Evolutionary conservation across 2,113 vertebrate species (phyloP).

Genomic region (Aphelocoma coerulescens): DNA sequence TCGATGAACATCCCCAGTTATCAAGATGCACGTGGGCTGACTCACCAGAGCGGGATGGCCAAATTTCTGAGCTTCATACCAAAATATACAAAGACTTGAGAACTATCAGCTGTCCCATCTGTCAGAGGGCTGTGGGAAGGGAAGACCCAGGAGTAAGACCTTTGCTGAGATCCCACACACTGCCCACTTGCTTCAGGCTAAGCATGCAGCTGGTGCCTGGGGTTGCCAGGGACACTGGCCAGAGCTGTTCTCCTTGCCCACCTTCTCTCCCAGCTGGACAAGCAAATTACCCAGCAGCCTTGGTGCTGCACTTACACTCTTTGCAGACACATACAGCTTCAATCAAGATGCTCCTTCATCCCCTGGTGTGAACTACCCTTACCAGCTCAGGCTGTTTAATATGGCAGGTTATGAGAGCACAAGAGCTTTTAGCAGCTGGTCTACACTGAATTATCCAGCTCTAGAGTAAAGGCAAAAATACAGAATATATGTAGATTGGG

Average conservation of each 20-base stretch:
- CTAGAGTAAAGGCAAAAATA: not conserved
- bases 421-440: not conserved
- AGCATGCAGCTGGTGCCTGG: fast-evolving
- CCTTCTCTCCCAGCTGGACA: not conserved
- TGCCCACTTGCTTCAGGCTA: not conserved
- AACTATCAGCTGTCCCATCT: not conserved
- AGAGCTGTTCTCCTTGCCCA: not conserved
- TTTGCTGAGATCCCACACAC: fast-evolving
- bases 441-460: not conserved
- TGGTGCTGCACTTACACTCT: not conserved
- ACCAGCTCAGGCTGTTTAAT: not conserved
- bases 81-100: not conserved
- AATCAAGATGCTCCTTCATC: not conserved
- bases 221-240: not conserved
- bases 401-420: not conserved
- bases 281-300: not conserved
- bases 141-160: not conserved
- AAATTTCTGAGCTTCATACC: not conserved
- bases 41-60: not conserved
- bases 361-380: not conserved
- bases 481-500: not conserved
- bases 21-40: not conserved
- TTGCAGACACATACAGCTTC: not conserved
- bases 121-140: not conserved
- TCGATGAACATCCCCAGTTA: not conserved